Conservation (phyloP, 2,113 vertebrate species). For the Aptenodytes patagonicus region DNA sequence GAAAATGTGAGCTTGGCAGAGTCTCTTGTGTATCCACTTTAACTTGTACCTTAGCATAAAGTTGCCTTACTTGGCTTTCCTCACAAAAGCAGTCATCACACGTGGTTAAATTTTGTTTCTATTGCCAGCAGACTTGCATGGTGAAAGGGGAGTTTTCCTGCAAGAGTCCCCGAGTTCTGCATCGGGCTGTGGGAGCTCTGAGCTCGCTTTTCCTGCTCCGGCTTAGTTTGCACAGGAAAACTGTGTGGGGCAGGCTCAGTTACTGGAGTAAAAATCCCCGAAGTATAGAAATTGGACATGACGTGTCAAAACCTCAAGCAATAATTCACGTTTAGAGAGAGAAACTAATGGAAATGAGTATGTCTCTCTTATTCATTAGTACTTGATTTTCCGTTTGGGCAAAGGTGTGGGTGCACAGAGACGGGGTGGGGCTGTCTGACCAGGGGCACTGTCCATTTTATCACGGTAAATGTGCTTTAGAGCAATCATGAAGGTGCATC, state of each 20-base stretch:
- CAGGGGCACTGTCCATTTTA: background rate
- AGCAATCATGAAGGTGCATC: background rate
- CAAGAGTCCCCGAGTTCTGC: background rate
- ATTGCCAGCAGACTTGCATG: background rate
- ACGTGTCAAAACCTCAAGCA: background rate
- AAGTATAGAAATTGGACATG: background rate
- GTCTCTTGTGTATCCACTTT: background rate
- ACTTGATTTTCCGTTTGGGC: accelerated
- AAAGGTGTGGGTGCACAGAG: background rate
- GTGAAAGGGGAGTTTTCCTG: background rate
- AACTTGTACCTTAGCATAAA: background rate
- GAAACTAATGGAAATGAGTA: background rate
- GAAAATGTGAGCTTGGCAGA: background rate
- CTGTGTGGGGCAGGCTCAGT: background rate
- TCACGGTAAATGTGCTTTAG: background rate
- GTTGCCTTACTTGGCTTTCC: background rate
- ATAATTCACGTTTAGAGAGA: background rate
- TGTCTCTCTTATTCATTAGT: background rate
- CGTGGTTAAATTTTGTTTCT: background rate
- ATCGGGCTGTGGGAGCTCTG: background rate
- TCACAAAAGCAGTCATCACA: background rate
- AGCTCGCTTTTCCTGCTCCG: background rate
- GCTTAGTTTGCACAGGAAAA: background rate
- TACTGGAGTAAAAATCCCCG: background rate
- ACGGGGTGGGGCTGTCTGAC: background rate